Percentiles rank a stretch among this genome's conserved stretches.
Evolutionary conservation across 2,888 invertebrate species (phyloP).

Genomic region (Eupithecia subumbrata): DNA sequence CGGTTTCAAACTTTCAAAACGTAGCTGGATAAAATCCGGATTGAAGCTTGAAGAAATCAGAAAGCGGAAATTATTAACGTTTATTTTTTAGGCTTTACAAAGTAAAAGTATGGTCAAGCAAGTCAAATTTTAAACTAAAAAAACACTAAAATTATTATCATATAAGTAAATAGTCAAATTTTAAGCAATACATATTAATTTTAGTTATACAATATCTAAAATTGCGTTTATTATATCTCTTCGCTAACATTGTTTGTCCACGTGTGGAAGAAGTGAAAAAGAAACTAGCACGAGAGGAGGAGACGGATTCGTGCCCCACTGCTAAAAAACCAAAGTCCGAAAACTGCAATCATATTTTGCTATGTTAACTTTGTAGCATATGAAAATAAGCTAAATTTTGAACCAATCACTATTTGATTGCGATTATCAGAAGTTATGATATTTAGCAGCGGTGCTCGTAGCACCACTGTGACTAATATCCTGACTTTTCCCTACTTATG

Average conservation of each 20-base stretch:
- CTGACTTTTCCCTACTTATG: no score
- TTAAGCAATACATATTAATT: neutral
- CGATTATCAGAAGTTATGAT: neutral
- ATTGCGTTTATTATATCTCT: no score
- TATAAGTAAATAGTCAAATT: neutral
- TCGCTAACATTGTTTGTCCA: no score
- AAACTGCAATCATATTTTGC: neutral
- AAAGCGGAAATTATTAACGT: neutral
- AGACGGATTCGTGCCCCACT: neutral
- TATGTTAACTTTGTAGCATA: neutral
- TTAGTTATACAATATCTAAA: neutral
- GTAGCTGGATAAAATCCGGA: neutral
- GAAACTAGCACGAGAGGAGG: no score
- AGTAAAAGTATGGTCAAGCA: no score
- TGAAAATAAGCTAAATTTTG: neutral
- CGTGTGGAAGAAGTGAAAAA: neutral
- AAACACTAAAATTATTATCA: no score
- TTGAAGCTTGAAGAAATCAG: neutral
- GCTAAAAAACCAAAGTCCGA: neutral
- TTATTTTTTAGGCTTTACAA: neutral
- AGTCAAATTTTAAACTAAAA: no score
- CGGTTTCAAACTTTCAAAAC: constrained; percentile 1
- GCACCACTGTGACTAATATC: no score
- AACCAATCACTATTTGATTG: neutral
- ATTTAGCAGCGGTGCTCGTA: neutral